Evolutionary conservation across 2,888 invertebrate species (phyloP).

Genomic region (Ernsta delagoae): DNA sequence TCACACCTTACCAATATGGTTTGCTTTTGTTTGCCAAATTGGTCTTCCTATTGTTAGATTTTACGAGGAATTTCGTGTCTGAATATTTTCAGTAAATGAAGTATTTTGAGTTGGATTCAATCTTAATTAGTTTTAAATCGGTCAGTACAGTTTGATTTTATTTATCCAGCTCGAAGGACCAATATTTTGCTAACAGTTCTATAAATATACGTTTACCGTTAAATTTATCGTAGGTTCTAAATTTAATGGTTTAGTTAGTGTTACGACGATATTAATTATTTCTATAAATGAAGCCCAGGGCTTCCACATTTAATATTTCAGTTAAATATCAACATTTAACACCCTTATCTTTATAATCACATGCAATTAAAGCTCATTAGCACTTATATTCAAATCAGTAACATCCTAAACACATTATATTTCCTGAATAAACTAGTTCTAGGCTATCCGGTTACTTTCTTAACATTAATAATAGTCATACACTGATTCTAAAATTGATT

Average conservation of each 20-base stretch:
- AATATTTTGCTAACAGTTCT: no score
- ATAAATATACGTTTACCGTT: no score
- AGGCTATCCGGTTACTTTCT: conserved; percentile 13
- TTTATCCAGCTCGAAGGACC: neutral
- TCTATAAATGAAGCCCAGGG: neutral
- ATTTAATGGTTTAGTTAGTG: no score
- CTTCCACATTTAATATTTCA: neutral
- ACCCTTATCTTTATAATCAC: conserved; percentile 5
- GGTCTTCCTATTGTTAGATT: neutral
- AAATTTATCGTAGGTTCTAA: no score
- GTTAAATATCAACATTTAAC: neutral
- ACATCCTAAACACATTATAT: conserved; percentile 19
- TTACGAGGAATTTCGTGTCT: neutral
- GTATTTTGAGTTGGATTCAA: no score
- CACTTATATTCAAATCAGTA: neutral
- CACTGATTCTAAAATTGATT: conserved; percentile 4
- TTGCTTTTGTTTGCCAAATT: neutral
- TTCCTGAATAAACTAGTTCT: conserved; percentile 25
- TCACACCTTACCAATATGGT: neutral
- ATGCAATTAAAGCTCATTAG: conserved; percentile 8
- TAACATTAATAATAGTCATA: neutral
- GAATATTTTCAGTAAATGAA: no score
- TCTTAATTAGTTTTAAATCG: no score
- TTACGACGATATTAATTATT: no score
- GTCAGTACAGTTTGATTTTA: no score